These are phyloP conservation scores for Himalopsyche phryganea DNA, from an alignment of 1,140 invertebrate species.

Conservation along the genomic window DNA sequence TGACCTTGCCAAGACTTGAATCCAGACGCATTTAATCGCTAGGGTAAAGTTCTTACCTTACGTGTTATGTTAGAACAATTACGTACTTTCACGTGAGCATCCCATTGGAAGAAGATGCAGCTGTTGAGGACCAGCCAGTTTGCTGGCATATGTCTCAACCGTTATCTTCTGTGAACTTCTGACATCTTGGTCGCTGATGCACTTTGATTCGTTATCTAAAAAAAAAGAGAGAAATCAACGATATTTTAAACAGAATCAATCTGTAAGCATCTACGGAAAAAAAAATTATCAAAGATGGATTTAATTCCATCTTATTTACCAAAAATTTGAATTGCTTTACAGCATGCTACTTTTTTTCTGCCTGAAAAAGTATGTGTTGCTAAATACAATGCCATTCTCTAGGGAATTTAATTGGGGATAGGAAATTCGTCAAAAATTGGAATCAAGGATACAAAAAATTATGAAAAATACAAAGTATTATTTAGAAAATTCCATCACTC, in stretches of 20 bases:
- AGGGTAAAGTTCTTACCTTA: no score
- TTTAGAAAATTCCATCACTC: no score
- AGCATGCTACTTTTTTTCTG: no score
- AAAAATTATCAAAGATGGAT: neutral
- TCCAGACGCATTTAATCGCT: no score
- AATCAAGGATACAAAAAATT: no score
- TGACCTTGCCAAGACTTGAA: no score
- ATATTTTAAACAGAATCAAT: neutral
- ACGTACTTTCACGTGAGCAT: constrained; percentile 41
- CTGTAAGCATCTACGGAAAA: neutral
- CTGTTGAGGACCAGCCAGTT: constrained; percentile 40
- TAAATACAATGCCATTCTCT: no score
- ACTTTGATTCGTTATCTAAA: neutral
- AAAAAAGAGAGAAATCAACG: neutral
- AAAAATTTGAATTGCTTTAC: neutral
- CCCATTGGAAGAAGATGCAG: constrained; percentile 43
- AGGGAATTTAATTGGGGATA: neutral
- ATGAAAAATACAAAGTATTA: no score
- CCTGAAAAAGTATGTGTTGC: no score
- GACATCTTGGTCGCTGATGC: constrained; percentile 9
- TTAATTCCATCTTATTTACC: neutral
- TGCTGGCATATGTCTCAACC: constrained; percentile 52
- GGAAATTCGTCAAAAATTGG: no score
- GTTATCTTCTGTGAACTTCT: constrained; percentile 48
- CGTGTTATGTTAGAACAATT: no score